These are phyloP conservation scores for Macropis europaea DNA, from an alignment of 2,888 invertebrate genomes.

Conservation along the genomic window DNA sequence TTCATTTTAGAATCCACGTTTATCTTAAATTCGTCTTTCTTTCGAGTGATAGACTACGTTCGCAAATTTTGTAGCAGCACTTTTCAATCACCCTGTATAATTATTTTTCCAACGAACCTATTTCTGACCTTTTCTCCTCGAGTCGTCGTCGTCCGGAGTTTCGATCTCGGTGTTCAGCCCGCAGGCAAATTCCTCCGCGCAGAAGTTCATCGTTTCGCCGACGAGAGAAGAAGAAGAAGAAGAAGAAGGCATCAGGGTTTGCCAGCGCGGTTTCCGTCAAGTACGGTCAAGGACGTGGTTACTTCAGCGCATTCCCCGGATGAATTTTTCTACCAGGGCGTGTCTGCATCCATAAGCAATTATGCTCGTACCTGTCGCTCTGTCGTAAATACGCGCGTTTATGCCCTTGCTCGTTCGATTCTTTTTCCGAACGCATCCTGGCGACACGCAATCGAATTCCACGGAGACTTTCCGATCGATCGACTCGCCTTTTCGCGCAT, in stretches of 20 bases:
- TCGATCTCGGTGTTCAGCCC: neutral
- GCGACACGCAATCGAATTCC: constrained; percentile 29
- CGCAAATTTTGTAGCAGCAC: too few relatives aligned
- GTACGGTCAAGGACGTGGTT: constrained; percentile 60
- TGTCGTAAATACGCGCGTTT: constrained; percentile 3
- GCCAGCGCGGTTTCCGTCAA: constrained; percentile 50
- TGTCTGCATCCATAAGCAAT: constrained; percentile 61
- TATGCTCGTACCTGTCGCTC: constrained; percentile 43
- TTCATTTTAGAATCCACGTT: too few relatives aligned
- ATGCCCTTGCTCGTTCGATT: neutral
- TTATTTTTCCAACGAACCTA: too few relatives aligned
- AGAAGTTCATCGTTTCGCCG: constrained; percentile 29
- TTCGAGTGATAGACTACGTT: too few relatives aligned
- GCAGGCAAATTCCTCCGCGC: neutral
- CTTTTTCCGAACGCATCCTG: neutral
- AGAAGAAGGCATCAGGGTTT: constrained; percentile 42
- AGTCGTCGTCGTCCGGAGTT: neutral
- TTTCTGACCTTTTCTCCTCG: too few relatives aligned
- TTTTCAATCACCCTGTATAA: too few relatives aligned
- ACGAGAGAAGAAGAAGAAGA: neutral
- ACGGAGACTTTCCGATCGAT: neutral
- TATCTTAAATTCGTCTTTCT: too few relatives aligned
- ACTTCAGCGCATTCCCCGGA: constrained; percentile 45
- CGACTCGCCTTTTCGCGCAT: neutral
- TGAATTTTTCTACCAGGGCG: constrained; percentile 56